Evolutionary conservation across 1,140 invertebrate species (phyloP).

Genomic region (Pantala flavescens): DNA sequence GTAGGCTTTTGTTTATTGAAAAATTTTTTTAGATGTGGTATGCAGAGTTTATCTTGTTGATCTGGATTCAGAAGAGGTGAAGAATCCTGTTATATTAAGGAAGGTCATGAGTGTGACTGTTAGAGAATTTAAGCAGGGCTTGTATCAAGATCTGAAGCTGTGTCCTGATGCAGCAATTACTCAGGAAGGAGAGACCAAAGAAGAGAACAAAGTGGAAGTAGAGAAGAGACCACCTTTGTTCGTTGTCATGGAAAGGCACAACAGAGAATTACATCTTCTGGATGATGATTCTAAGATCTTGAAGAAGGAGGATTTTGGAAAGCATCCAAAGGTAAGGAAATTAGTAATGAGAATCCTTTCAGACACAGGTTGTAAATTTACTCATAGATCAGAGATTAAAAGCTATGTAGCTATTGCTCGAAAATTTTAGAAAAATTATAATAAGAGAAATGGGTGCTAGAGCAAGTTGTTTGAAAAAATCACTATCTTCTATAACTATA

Average conservation of each 20-base stretch:
- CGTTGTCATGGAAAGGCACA: conserved; percentile 40
- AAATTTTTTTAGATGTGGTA: conserved; percentile 40
- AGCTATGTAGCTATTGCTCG: too few species aligned
- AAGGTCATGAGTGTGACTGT: conserved; percentile 47
- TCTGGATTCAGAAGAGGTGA: conserved; percentile 47
- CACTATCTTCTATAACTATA: too few species aligned
- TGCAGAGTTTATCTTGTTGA: conserved; percentile 55
- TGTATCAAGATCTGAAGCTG: conserved; percentile 39
- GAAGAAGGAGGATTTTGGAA: conserved; percentile 39
- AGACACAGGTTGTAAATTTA: not conserved
- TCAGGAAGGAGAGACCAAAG: not conserved
- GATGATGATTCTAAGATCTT: conserved; percentile 39
- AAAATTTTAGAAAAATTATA: too few species aligned
- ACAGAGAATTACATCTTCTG: conserved; percentile 38
- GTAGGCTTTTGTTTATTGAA: too few species aligned
- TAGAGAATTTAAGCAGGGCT: conserved; percentile 46
- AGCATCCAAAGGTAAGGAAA: conserved; percentile 39
- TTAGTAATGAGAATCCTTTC: not conserved
- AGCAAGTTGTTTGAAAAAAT: too few species aligned
- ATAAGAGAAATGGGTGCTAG: too few species aligned
- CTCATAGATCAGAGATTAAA: too few species aligned
- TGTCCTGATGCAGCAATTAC: conserved; percentile 26
- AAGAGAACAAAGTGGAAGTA: not conserved
- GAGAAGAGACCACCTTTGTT: conserved; percentile 31
- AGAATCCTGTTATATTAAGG: conserved; percentile 49